Evolutionary conservation across 2,888 invertebrate species (phyloP).

Genomic region (Drosophila paucipuncta): DNA sequence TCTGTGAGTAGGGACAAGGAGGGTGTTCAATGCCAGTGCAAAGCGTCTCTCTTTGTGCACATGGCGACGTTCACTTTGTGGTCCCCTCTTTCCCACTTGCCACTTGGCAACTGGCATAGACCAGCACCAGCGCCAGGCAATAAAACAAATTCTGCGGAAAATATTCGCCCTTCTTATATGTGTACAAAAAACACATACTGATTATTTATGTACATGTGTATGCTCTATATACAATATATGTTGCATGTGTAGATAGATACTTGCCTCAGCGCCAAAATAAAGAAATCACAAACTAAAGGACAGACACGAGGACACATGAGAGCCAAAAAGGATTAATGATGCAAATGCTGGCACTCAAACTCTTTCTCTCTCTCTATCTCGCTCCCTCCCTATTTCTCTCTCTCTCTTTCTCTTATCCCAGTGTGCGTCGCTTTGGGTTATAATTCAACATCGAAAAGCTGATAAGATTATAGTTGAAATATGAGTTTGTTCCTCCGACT

Average conservation of each 20-base stretch:
- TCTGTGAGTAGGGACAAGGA: neutral
- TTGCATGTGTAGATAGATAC: conserved; percentile 7
- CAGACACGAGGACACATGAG: conserved; percentile 30
- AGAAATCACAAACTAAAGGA: conserved; percentile 44
- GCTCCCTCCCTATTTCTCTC: neutral
- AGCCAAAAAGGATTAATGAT: conserved; percentile 63
- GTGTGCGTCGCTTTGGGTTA: conserved; percentile 43
- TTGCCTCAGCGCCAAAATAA: conserved; percentile 28
- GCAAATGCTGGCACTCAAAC: conserved; percentile 26
- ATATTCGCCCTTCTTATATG: conserved; percentile 34
- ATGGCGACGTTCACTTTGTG: conserved; percentile 33
- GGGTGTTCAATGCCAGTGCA: neutral
- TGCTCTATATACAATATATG: neutral
- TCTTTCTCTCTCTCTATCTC: neutral
- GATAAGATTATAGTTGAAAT: conserved; percentile 74
- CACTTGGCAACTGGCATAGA: neutral
- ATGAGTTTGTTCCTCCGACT: conserved; percentile 52
- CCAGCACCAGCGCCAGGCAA: conserved; percentile 33
- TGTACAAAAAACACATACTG: conserved; percentile 1
- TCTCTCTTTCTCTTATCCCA: conserved; percentile 7
- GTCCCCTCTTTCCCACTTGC: neutral
- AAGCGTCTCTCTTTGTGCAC: conserved; percentile 27
- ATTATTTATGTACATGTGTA: conserved; percentile 10
- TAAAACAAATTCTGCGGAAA: conserved; percentile 73
- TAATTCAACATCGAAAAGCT: conserved; percentile 73